These are phyloP conservation scores for Sthenelais limicola DNA, from an alignment of 2,888 invertebrate genomes.

Conservation along the genomic window DNA sequence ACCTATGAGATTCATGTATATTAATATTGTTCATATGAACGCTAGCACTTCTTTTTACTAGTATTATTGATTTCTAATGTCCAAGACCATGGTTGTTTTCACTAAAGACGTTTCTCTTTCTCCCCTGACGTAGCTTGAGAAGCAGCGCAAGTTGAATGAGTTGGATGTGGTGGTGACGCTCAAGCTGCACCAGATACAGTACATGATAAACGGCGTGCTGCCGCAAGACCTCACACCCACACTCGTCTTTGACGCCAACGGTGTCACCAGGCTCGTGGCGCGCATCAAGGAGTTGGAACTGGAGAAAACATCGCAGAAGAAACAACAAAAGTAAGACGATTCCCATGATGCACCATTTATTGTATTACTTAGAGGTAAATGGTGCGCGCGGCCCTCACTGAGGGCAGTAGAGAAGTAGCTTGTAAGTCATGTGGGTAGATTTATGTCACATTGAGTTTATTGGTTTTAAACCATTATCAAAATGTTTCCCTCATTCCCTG, in stretches of 20 bases:
- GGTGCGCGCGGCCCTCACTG: too few species aligned
- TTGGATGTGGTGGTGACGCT: slow-evolving; percentile 76
- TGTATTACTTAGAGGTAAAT: too few species aligned
- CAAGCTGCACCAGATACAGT: slow-evolving; percentile 70
- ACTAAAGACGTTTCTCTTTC: slow-evolving; percentile 9
- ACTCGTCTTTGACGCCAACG: slow-evolving; percentile 69
- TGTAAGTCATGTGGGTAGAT: too few species aligned
- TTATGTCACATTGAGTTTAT: too few species aligned
- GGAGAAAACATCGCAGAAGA: slow-evolving; percentile 70
- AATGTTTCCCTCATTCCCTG: too few species aligned
- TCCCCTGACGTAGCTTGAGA: slow-evolving; percentile 72
- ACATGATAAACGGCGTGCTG: slow-evolving; percentile 64
- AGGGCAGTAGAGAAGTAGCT: too few species aligned
- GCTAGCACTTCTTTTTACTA: too few species aligned
- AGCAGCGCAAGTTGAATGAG: slow-evolving; percentile 82
- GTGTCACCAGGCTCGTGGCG: slow-evolving; percentile 64
- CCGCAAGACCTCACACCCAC: slow-evolving; percentile 67
- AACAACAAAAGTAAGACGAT: slow-evolving; percentile 67
- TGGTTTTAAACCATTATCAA: too few species aligned
- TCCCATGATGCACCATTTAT: too few species aligned
- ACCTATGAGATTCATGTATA: too few species aligned
- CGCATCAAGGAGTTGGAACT: slow-evolving; percentile 71
- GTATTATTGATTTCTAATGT: neutral
- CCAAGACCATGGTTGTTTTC: neutral
- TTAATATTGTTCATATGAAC: too few species aligned